These are phyloP conservation scores for Platanista minor DNA, from an alignment of 2,113 vertebrate genomes.

Conservation along the genomic window DNA sequence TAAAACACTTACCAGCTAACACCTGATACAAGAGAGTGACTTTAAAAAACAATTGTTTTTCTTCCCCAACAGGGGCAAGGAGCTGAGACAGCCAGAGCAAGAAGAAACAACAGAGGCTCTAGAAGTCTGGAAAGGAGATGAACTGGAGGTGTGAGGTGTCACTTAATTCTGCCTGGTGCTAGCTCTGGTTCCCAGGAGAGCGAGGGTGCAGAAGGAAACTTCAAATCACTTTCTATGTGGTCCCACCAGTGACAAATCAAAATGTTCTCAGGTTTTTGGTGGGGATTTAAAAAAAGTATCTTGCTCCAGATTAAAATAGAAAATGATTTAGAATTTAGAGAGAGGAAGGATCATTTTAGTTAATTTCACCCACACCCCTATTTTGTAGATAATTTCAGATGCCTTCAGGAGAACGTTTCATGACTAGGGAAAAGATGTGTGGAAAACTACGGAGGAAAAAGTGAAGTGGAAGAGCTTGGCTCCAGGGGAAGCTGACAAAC, in stretches of 20 bases:
- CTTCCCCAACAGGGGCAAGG: neutral
- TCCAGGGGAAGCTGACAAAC: neutral
- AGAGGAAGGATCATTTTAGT: neutral
- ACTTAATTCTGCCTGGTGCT: neutral
- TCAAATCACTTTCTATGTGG: neutral
- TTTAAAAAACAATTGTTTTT: neutral
- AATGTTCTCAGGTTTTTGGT: neutral
- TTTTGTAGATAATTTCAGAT: neutral
- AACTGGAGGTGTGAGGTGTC: neutral
- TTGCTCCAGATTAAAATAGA: constrained; percentile 4
- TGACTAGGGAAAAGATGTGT: neutral
- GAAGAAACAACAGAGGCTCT: neutral
- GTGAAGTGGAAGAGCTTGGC: neutral
- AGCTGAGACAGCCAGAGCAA: neutral
- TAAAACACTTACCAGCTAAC: neutral
- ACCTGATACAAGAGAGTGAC: neutral
- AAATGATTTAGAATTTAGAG: neutral
- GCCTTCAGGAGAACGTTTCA: neutral
- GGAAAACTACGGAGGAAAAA: neutral
- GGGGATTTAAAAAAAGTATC: neutral
- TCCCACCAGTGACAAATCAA: neutral
- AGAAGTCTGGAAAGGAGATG: neutral
- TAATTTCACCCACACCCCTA: neutral
- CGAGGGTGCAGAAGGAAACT: neutral
- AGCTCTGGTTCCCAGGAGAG: neutral